Evolutionary conservation across 2,888 invertebrate species (phyloP), one percentile per base, ranked within the genome.

Genomic region (Falcaria lacertinaria): DNA sequence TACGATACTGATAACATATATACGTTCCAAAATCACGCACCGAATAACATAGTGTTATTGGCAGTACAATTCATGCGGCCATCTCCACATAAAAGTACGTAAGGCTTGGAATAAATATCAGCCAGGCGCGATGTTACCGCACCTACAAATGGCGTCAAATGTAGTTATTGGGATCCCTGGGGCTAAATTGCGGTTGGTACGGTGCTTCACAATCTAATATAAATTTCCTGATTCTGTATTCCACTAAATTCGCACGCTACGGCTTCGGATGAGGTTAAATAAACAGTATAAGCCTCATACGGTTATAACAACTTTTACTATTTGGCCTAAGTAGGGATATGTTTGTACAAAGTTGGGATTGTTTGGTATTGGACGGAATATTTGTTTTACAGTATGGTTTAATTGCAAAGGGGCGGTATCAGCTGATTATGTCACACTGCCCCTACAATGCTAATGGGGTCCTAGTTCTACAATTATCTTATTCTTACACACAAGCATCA

Each of bases 91-190:
- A 13, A 1, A 14, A 1, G 13, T 1, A 3, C 15, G 15, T 36
- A 36, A 28, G 22, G 15, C 2, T 14, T 25, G 8, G 22, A 37
- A 25, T 37, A 37, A 25, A 37, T 37, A 15, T 37, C 22, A 8
- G 22, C 5, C 4, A 43, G 36, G 45, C 50, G 53, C 47, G 50
- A 49, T 54, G 58, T 57, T 11, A 28, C 28, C 28, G 28, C 28
- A 58, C 60, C 57, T 61, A 62, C 69, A 66, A 72, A 73, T 69
- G 60, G 61, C 62, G 53, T 59, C 58, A 67, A 73, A 73, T 69
- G 67, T 74, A 71, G 70, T 74, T 74, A 74, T 61, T 59, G 61
- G 60, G 54, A 62, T 60, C 66, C 71, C 67, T 47, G 59, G 53
- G 68, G 66, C 66, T 60, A 67, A 67, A 73, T 69, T 69, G 67